These are phyloP conservation scores for Callospermophilus lateralis DNA, from an alignment of 2,113 vertebrate genomes.

Conservation along the genomic window DNA sequence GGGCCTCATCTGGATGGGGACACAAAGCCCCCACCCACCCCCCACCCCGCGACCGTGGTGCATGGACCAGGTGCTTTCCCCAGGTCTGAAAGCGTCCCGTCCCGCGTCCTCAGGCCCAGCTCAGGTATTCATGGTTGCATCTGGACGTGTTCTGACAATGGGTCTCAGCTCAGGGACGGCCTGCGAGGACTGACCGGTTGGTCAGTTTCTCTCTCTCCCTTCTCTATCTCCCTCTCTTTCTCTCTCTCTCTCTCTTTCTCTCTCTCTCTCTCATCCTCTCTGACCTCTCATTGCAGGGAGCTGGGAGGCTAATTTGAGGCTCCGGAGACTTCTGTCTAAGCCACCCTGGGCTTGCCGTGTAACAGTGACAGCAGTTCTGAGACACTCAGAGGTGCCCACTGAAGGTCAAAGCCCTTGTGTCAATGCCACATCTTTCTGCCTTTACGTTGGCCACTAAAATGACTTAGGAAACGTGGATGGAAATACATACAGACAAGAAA, in stretches of 20 bases:
- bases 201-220: neutral
- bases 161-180: neutral
- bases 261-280: neutral
- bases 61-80: accelerated
- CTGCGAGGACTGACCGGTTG: neutral
- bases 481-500: neutral
- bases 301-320: neutral
- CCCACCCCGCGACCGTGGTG: no score
- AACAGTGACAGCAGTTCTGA: neutral
- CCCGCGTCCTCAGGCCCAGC: neutral
- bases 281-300: neutral
- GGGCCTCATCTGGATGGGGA: no score
- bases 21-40: neutral
- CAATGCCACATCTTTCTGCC: neutral
- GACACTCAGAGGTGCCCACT: neutral
- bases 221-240: no score
- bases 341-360: neutral
- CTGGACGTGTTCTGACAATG: neutral
- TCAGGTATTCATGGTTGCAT: neutral
- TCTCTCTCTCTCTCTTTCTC: neutral
- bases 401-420: neutral
- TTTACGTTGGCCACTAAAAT: neutral
- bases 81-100: no score
- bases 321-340: neutral
- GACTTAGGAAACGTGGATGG: neutral